Percentiles rank a stretch among this genome's conserved stretches.
Conservation (phyloP, 2,888 invertebrate genomes). For the Chymomyza caudatula region DNA sequence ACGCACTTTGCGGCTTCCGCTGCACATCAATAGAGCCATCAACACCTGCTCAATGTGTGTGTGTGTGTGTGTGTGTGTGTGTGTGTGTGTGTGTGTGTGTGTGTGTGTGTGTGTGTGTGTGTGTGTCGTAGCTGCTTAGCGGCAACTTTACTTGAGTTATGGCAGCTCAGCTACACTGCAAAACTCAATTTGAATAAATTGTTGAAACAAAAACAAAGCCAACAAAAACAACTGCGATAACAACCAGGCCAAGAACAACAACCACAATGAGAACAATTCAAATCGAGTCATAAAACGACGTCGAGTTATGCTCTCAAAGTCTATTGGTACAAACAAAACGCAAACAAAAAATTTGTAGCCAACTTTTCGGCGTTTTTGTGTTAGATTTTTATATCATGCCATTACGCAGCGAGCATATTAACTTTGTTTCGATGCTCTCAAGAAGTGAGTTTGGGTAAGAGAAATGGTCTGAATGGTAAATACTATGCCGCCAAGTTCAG, state of each 20-base stretch:
- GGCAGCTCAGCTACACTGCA: background rate
- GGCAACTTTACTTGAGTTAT: background rate
- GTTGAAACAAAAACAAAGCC: background rate
- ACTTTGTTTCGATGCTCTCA: too few species aligned
- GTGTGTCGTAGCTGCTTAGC: background rate
- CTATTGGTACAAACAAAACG: background rate
- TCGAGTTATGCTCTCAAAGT: background rate
- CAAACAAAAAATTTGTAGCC: background rate
- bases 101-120: background rate
- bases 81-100: background rate
- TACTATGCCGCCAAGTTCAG: too few species aligned
- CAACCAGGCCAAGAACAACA: background rate
- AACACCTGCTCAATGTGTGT: slow-evolving; percentile 49
- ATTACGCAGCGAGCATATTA: too few species aligned
- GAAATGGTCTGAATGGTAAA: too few species aligned
- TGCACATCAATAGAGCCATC: slow-evolving; percentile 69
- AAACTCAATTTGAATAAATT: background rate
- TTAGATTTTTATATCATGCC: background rate
- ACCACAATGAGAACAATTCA: background rate
- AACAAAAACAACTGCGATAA: slow-evolving; percentile 34
- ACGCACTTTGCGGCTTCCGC: slow-evolving; percentile 71
- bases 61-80: background rate
- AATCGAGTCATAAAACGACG: background rate
- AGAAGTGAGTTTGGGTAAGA: too few species aligned
- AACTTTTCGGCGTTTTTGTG: background rate